Conservation (phyloP, 2,797 vertebrate genomes). For the Halcyon leucocephala region DNA sequence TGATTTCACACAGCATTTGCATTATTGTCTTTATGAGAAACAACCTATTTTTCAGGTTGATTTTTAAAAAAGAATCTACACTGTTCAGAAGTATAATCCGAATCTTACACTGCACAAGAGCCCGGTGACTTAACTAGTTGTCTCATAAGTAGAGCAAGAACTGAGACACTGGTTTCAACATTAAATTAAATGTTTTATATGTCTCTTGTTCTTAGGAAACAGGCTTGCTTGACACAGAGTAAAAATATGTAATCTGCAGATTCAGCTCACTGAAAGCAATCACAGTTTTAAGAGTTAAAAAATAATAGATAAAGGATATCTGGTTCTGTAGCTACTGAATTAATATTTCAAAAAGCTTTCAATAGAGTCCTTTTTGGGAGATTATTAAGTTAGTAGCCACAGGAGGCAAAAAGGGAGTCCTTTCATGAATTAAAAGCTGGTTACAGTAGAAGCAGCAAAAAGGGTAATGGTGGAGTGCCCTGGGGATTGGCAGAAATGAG, state of each 20-base stretch:
- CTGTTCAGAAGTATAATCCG: not conserved
- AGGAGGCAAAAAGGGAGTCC: slow-evolving; percentile 23
- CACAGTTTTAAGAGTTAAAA: not conserved
- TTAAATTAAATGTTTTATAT: not conserved
- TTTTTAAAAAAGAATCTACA: not conserved
- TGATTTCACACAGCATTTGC: not conserved
- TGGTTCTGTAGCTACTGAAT: not conserved
- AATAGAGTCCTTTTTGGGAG: not conserved
- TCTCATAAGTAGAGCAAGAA: not conserved
- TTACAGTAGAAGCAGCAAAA: slow-evolving; percentile 5
- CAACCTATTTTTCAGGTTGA: not conserved
- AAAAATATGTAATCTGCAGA: not conserved
- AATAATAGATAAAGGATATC: slow-evolving; percentile 19
- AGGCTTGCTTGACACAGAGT: not conserved
- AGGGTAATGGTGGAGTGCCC: not conserved
- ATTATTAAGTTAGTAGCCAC: slow-evolving; percentile 48
- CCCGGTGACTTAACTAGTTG: not conserved
- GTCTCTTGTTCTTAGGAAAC: not conserved
- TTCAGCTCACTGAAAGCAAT: slow-evolving; percentile 1
- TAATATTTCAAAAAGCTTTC: slow-evolving; percentile 43
- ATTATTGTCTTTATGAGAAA: not conserved
- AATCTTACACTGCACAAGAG: not conserved
- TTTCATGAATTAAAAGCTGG: slow-evolving; percentile 47
- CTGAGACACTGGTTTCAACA: not conserved
- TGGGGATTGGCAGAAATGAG: not conserved